Evolutionary conservation across 2,888 invertebrate species (phyloP).

Genomic region (Timandra comae): DNA sequence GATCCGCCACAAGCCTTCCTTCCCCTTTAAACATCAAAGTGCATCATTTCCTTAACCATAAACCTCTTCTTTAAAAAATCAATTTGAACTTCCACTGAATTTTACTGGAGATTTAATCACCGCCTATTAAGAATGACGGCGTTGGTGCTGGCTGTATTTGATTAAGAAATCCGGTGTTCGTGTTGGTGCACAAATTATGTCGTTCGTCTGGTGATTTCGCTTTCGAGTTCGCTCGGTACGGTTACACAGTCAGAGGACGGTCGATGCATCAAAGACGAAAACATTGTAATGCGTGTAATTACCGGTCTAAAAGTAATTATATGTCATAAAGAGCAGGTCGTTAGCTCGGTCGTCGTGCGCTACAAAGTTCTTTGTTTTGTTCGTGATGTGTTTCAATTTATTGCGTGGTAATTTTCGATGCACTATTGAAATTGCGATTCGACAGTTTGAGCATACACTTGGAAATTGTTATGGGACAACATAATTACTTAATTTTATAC

Average conservation of each 20-base stretch:
- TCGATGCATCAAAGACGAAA: conserved; percentile 33
- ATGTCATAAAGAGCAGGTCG: conserved; percentile 41
- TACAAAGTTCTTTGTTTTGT: conserved; percentile 16
- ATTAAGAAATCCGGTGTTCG: conserved; percentile 36
- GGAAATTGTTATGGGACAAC: no score
- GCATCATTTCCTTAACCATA: conserved; percentile 57
- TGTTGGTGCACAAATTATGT: conserved; percentile 30
- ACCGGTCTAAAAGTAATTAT: conserved; percentile 43
- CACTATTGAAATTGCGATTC: no score
- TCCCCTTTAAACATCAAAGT: conserved; percentile 60
- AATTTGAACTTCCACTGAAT: conserved; percentile 30
- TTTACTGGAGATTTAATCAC: conserved; percentile 44
- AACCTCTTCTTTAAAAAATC: neutral
- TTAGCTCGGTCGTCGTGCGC: conserved; percentile 30
- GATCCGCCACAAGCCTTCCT: conserved; percentile 23
- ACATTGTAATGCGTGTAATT: conserved; percentile 42
- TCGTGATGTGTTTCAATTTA: no score
- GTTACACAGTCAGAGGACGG: conserved; percentile 17
- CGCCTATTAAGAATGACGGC: conserved; percentile 32
- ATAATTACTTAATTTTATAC: no score
- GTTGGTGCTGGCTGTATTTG: conserved; percentile 30
- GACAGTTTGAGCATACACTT: no score
- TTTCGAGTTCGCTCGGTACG: conserved; percentile 15
- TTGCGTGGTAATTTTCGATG: no score
- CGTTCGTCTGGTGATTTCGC: conserved; percentile 21